Percentiles rank a stretch among this genome's conserved stretches.
Evolutionary conservation across 2,797 vertebrate genomes (phyloP).

Genomic region (Helostoma temminkii): DNA sequence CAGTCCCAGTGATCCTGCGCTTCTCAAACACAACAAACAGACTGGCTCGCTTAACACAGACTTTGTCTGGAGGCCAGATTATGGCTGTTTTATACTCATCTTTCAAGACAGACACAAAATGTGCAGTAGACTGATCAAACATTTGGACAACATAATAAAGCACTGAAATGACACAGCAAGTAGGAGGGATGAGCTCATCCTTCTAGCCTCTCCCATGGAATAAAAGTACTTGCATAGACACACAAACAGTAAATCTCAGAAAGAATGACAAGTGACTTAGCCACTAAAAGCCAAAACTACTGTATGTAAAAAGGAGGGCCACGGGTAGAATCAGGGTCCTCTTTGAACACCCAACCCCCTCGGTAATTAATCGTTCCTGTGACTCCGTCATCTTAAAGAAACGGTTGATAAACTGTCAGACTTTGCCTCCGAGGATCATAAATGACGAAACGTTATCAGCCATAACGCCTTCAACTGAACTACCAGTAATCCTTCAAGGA

Average conservation of each 20-base stretch:
- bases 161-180: neutral
- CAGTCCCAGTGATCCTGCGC: constrained; percentile 17
- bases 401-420: constrained; percentile 27
- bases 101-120: constrained; percentile 5
- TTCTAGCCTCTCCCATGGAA: neutral
- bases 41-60: neutral
- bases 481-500: neutral
- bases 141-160: neutral
- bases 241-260: neutral
- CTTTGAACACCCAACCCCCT: neutral
- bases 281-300: constrained; percentile 12
- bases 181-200: neutral
- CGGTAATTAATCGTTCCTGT: neutral
- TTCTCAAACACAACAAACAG: neutral
- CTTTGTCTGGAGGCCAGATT: neutral
- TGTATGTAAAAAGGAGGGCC: neutral
- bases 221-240: neutral
- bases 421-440: constrained; percentile 45
- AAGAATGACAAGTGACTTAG: neutral
- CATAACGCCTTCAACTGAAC: neutral
- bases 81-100: neutral
- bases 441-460: constrained; percentile 2
- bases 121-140: neutral
- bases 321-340: neutral
- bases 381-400: neutral